Evolutionary conservation across 2,797 vertebrate genomes (phyloP), one percentile per base, ranked within the genome.

Genomic region (Echeneis naucrates): DNA sequence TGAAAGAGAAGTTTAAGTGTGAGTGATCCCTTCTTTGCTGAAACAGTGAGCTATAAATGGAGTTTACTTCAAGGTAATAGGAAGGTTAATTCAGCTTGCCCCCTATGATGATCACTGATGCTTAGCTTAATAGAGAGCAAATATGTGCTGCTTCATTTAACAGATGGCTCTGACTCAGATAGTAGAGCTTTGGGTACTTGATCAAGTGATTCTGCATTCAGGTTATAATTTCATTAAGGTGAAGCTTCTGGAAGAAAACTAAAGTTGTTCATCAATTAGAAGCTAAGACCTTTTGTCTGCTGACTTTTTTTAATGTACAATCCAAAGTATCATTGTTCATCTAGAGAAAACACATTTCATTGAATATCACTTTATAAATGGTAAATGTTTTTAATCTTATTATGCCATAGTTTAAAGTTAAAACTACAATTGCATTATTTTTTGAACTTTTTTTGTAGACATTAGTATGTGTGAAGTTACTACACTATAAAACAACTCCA

Each of bases 121-220:
- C 91, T 91, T 90, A 86, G 91, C 90, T 90, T 92, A 91, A 92
- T 90, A 87, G 85, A 92, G 90, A 91, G 85, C 89, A 92, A 93
- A 92, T 92, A 92, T 92, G 91, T 90, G 88, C 90, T 89, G 92
- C 90, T 93, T 93, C 90, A 89, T 91, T 92, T 86, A 90, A 87
- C 92, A 92, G 92, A 92, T 89, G 90, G 89, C 88, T 90, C 77
- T 72, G 85, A 86, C 82, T 91, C 86, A 88, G 88, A 88, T 88
- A 83, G 79, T 82, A 87, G 84, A 88, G 88, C 86, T 86, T 88
- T 86, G 83, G 91, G 79, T 89, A 86, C 90, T 92, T 91, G 85
- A 87, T 86, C 83, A 82, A 90, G 80, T 90, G 89, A 92, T 92
- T 92, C 91, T 89, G 75, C 72, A 42, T 82, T 74, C 82, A 83